A percentile compares a stretch with the other conserved stretches of the same genome.
Evolutionary conservation across 2,113 vertebrate genomes (phyloP).

Genomic region (Rhinopithecus roxellana): DNA sequence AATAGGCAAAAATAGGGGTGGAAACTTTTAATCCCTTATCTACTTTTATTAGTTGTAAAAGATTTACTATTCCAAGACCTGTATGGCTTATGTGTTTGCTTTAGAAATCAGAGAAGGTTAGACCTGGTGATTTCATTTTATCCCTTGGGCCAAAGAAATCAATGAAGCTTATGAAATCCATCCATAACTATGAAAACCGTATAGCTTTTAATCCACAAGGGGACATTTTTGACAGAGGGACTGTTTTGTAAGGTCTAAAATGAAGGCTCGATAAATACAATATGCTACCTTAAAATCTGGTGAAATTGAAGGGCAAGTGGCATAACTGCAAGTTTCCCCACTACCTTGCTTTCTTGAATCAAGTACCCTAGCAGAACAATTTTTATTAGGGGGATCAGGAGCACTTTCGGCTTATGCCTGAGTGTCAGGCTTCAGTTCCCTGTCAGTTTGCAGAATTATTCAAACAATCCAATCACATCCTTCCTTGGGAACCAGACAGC

Average conservation of each 20-base stretch:
- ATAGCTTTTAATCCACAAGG: not conserved
- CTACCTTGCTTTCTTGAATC: not conserved
- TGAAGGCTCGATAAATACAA: not conserved
- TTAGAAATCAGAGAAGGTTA: not conserved
- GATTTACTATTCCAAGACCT: not conserved
- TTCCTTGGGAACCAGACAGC: not conserved
- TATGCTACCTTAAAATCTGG: too few relatives aligned
- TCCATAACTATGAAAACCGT: not conserved
- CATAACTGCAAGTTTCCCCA: fast-evolving
- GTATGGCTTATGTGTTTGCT: not conserved
- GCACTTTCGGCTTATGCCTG: not conserved
- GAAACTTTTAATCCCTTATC: not conserved
- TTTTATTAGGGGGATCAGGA: too few relatives aligned
- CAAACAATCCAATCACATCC: not conserved
- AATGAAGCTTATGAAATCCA: not conserved
- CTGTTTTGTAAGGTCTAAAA: not conserved
- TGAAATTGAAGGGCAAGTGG: not conserved
- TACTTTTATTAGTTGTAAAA: not conserved
- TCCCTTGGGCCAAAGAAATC: not conserved
- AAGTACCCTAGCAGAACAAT: not conserved
- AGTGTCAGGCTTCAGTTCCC: not conserved
- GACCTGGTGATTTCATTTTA: not conserved
- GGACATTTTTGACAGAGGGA: not conserved
- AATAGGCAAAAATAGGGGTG: not conserved
- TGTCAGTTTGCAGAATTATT: not conserved